phyloP scores from a whole-genome alignment of 2,113 vertebrate genomes.

The Zosterops japonicus region DNA sequence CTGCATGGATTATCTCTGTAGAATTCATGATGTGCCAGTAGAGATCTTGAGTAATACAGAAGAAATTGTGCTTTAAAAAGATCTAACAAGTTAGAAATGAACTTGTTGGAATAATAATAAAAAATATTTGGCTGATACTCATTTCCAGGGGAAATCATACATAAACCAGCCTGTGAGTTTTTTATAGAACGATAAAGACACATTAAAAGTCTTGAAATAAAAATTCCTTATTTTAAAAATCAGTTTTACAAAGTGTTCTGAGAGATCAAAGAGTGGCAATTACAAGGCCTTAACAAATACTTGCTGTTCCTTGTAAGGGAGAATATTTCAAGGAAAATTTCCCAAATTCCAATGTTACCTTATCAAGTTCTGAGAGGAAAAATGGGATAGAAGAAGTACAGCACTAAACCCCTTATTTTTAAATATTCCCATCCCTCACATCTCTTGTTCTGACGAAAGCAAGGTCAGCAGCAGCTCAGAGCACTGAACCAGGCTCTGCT shows the following conservation, averaged over 20 bases:
- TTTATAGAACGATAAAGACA: neutral
- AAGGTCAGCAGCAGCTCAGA: neutral
- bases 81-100: neutral
- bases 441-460: neutral
- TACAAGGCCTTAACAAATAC: neutral
- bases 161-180: neutral
- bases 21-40: neutral
- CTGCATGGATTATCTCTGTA: neutral
- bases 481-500: neutral
- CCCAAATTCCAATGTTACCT: neutral
- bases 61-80: neutral
- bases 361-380: neutral
- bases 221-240: neutral
- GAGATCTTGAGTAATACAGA: neutral
- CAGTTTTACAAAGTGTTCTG: neutral
- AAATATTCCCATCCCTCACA: neutral
- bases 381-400: neutral
- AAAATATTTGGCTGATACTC: neutral
- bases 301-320: neutral
- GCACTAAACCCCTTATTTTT: neutral
- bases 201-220: neutral
- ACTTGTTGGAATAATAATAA: neutral
- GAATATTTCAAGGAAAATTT: neutral
- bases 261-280: neutral
- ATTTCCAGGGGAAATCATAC: neutral